These are phyloP conservation scores for Bicyclus anynana DNA, from an alignment of 1,140 invertebrate genomes.

Conservation along the genomic window DNA sequence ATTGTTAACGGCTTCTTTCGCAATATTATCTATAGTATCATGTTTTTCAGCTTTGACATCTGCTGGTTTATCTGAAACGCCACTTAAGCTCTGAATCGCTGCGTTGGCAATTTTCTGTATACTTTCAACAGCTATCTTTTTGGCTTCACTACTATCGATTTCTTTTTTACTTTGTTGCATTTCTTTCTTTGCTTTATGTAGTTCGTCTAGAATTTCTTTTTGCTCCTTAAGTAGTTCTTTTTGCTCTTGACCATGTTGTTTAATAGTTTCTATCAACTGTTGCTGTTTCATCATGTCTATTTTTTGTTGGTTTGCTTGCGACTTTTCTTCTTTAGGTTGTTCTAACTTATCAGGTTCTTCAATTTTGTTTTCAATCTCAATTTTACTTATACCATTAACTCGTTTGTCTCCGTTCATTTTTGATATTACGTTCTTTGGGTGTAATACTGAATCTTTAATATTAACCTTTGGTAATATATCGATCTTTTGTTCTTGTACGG, in stretches of 20 bases:
- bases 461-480: conserved; percentile 24
- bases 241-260: conserved; percentile 78
- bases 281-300: conserved; percentile 67
- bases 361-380: neutral
- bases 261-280: conserved; percentile 77
- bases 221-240: conserved; percentile 78
- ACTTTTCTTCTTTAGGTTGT: conserved; percentile 30
- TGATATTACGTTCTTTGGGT: conserved; percentile 48
- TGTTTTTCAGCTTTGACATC: conserved; percentile 30
- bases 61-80: conserved; percentile 52
- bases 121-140: conserved; percentile 72
- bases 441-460: conserved; percentile 37
- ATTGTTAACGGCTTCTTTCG: conserved; percentile 54
- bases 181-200: conserved; percentile 76
- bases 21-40: conserved; percentile 42
- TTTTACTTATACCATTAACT: conserved; percentile 31
- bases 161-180: conserved; percentile 68
- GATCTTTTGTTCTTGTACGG: conserved; percentile 11
- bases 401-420: conserved; percentile 45
- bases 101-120: conserved; percentile 73
- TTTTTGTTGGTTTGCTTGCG: conserved; percentile 34
- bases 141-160: conserved; percentile 51
- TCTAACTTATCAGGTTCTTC: conserved; percentile 27
- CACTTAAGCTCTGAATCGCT: conserved; percentile 65
- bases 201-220: conserved; percentile 77